These are phyloP conservation scores for Tychaedon coryphoeus DNA, from an alignment of 2,113 vertebrate species.

Conservation along the genomic window DNA sequence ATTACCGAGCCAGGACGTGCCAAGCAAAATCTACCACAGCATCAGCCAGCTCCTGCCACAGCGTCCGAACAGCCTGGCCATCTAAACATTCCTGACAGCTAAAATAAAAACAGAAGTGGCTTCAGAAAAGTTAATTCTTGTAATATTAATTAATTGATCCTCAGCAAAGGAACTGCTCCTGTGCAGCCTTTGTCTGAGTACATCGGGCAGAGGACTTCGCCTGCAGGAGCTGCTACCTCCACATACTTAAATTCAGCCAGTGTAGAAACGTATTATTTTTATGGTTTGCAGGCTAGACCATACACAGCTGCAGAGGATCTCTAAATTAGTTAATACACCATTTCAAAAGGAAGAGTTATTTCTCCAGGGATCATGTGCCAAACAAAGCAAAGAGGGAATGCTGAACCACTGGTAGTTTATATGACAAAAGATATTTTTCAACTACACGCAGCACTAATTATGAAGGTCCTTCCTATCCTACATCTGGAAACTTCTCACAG, in stretches of 20 bases:
- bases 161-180: neutral
- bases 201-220: neutral
- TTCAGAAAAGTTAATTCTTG: neutral
- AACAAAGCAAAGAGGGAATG: constrained; percentile 15
- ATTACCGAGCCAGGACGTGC: neutral
- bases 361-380: constrained; percentile 17
- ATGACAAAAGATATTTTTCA: constrained; percentile 22
- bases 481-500: neutral
- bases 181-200: neutral
- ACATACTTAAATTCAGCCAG: neutral
- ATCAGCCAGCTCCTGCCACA: neutral
- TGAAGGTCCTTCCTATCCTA: neutral
- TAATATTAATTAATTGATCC: neutral
- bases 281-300: constrained; percentile 14
- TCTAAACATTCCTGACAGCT: neutral
- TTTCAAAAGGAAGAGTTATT: constrained; percentile 54
- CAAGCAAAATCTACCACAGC: neutral
- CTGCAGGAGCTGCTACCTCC: neutral
- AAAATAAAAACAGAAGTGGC: neutral
- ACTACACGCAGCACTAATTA: neutral
- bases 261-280: neutral
- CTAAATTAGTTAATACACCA: constrained; percentile 18
- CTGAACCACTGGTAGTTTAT: neutral
- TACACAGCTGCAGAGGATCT: constrained; percentile 1
- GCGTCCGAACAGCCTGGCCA: neutral